These are phyloP conservation scores for Mola mola DNA, from an alignment of 2,113 vertebrate genomes.

Conservation along the genomic window DNA sequence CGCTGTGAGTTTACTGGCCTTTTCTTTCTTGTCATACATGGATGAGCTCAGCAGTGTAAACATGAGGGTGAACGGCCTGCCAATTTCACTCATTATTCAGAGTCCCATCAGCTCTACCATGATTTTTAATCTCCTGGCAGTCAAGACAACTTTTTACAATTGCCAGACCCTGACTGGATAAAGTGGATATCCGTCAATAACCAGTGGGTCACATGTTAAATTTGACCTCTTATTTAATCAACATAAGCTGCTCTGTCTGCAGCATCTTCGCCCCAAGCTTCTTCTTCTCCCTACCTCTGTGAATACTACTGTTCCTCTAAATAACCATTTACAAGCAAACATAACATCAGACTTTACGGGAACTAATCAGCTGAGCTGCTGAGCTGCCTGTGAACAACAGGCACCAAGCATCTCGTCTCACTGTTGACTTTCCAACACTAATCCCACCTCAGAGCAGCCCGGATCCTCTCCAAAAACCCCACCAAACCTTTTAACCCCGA, in stretches of 20 bases:
- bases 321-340: conserved; percentile 1
- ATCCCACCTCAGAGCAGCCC: conserved; percentile 38
- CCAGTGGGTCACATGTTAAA: conserved; percentile 26
- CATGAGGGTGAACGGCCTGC: no score
- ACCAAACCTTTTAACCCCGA: conserved; percentile 53
- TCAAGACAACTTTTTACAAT: conserved; percentile 34
- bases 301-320: background rate
- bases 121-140: conserved; percentile 32
- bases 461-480: conserved; percentile 37
- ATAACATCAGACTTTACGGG: background rate
- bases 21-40: no score
- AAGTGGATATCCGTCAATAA: conserved; percentile 46
- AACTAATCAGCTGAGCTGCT: conserved; percentile 10
- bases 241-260: no score
- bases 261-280: no score
- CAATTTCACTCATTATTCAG: no score
- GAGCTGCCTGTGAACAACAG: no score
- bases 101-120: conserved; percentile 11
- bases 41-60: no score
- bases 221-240: conserved; percentile 2
- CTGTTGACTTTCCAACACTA: conserved; percentile 38
- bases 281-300: background rate
- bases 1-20: no score
- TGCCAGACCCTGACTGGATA: conserved; percentile 38
- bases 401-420: conserved; percentile 3